Evolutionary conservation across 1,140 invertebrate genomes (phyloP).

Genomic region (Acyrthosiphon pisum): DNA sequence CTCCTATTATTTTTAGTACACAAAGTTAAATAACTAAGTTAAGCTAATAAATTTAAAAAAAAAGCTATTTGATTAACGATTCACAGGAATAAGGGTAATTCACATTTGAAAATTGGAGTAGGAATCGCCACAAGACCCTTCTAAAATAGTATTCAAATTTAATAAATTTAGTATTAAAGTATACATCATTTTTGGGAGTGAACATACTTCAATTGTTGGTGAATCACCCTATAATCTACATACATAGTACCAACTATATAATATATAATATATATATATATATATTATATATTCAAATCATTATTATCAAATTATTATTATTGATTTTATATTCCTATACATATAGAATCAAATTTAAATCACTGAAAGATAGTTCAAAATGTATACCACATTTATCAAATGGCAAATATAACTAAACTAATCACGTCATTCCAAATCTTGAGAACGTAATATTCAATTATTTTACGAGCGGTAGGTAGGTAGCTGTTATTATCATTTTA

Average conservation of each 20-base stretch:
- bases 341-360: neutral
- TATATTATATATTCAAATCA: too few species aligned
- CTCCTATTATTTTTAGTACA: neutral
- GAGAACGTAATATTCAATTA: neutral
- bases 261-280: too few species aligned
- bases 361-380: neutral
- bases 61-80: too few species aligned
- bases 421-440: neutral
- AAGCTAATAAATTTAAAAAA: too few species aligned
- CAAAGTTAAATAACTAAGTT: too few species aligned
- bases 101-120: too few species aligned
- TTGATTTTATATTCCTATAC: neutral
- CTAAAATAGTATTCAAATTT: neutral
- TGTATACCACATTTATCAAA: neutral
- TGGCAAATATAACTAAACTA: too few species aligned
- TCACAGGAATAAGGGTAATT: too few species aligned
- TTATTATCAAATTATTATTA: neutral
- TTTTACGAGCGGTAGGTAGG: neutral
- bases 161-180: neutral
- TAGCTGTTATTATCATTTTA: neutral
- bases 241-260: too few species aligned
- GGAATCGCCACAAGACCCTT: too few species aligned
- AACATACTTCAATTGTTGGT: neutral
- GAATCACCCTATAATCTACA: neutral
- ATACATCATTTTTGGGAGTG: neutral